These are phyloP conservation scores for Dendrocopos noguchii DNA, from an alignment of 2,113 vertebrate genomes.

Conservation along the genomic window DNA sequence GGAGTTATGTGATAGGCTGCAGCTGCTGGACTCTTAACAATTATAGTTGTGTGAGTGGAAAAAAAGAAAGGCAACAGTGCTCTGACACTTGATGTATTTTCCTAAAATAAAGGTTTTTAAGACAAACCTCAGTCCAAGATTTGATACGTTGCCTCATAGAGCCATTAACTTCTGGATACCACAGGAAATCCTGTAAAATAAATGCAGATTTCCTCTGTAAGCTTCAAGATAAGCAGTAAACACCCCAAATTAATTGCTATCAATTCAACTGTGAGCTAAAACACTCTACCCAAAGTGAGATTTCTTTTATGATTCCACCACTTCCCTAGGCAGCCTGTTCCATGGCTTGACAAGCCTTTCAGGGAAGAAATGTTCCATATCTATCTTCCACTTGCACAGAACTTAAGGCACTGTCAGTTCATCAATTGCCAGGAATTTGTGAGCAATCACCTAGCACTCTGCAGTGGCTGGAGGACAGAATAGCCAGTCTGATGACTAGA, in stretches of 20 bases:
- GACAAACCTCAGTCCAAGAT: constrained; percentile 85
- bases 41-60: background rate
- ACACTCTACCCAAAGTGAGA: background rate
- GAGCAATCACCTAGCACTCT: background rate
- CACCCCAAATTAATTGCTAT: background rate
- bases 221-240: background rate
- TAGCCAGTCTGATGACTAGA: background rate
- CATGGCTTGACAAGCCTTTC: too few relatives aligned
- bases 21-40: background rate
- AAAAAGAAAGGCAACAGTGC: background rate
- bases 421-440: background rate
- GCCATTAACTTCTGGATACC: constrained; percentile 95
- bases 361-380: too few relatives aligned
- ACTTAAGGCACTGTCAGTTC: background rate
- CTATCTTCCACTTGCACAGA: background rate
- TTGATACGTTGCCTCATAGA: constrained; percentile 93
- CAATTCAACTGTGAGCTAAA: background rate
- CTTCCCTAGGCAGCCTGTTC: too few relatives aligned
- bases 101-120: background rate
- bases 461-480: background rate
- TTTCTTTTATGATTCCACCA: background rate
- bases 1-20: background rate
- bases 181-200: constrained; percentile 88
- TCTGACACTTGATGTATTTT: background rate
- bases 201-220: background rate